A percentile compares a stretch with the other conserved stretches of the same genome.
Conservation (phyloP, 2,888 invertebrate species). For the Drosophila paranaensis region DNA sequence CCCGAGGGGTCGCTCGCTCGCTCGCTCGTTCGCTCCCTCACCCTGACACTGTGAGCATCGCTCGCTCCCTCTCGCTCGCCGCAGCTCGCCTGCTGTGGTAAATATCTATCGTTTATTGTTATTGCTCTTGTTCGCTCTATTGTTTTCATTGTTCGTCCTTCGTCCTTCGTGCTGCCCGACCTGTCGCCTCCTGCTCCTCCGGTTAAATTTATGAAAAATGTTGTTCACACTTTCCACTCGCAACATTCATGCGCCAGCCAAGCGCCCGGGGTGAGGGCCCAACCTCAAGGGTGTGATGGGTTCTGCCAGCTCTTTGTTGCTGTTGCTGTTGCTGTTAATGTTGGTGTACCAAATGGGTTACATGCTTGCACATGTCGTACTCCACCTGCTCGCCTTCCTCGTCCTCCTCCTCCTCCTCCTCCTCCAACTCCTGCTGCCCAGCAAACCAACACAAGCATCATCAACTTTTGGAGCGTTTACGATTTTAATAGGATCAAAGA, state of each 20-base stretch:
- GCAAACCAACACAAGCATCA: slow-evolving; percentile 16
- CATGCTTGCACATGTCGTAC: slow-evolving; percentile 70
- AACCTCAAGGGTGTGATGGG: slow-evolving; percentile 37
- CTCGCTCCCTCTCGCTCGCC: background rate
- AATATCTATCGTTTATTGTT: slow-evolving; percentile 80
- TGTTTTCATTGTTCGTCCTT: slow-evolving; percentile 63
- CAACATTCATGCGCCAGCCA: slow-evolving; percentile 30
- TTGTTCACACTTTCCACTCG: slow-evolving; percentile 80
- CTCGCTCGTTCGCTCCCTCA: background rate
- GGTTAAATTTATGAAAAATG: slow-evolving; percentile 83
- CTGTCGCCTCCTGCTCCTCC: slow-evolving; percentile 32
- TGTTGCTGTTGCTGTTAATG: slow-evolving; percentile 26
- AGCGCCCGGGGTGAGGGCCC: slow-evolving; percentile 24
- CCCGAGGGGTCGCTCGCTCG: slow-evolving; percentile 24
- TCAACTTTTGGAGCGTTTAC: slow-evolving; percentile 14
- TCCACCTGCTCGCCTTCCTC: slow-evolving; percentile 34
- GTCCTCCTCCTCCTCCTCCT: background rate
- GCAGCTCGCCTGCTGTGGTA: slow-evolving; percentile 77
- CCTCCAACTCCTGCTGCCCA: background rate
- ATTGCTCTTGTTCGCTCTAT: slow-evolving; percentile 71
- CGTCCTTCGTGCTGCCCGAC: slow-evolving; percentile 35
- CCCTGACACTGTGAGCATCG: background rate
- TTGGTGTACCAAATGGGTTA: slow-evolving; percentile 73
- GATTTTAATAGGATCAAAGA: slow-evolving; percentile 43
- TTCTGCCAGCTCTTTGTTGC: slow-evolving; percentile 11